Conservation (phyloP, 1,140 invertebrate genomes). For the Sarcophaga bullata region DNA sequence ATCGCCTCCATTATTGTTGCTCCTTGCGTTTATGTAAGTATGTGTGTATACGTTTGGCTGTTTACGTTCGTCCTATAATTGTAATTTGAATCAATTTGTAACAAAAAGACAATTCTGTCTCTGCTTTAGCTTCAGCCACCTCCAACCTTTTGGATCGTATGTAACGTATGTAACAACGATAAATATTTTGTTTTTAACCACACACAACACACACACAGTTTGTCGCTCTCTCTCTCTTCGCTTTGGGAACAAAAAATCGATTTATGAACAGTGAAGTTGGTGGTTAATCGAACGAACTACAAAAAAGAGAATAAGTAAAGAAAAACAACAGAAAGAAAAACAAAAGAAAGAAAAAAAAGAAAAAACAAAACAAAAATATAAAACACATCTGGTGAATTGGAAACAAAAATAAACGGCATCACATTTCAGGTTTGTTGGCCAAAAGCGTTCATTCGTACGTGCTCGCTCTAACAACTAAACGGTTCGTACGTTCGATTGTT, state of each 20-base stretch:
- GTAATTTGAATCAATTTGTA: conserved; percentile 39
- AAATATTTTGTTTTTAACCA: too few species aligned
- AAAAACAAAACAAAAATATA: not conserved
- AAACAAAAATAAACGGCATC: not conserved
- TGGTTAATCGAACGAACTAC: too few species aligned
- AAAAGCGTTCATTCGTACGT: not conserved
- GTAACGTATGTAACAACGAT: too few species aligned
- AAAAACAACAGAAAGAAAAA: not conserved
- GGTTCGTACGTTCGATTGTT: not conserved
- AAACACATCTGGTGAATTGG: not conserved
- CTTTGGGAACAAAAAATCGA: not conserved
- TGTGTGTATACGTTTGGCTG: too few species aligned
- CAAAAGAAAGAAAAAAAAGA: not conserved
- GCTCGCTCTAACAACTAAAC: conserved; percentile 4
- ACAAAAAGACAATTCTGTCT: not conserved
- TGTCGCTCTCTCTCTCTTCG: not conserved
- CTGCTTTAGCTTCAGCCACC: not conserved
- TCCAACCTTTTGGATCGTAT: not conserved
- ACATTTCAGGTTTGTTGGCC: not conserved
- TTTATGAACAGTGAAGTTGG: too few species aligned
- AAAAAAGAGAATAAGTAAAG: too few species aligned
- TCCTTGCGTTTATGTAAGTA: too few species aligned
- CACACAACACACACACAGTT: too few species aligned
- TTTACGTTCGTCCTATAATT: conserved; percentile 4
- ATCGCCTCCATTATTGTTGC: too few species aligned